Conservation (phyloP, 1,140 invertebrate species). For the Drosophila trapezifrons region DNA sequence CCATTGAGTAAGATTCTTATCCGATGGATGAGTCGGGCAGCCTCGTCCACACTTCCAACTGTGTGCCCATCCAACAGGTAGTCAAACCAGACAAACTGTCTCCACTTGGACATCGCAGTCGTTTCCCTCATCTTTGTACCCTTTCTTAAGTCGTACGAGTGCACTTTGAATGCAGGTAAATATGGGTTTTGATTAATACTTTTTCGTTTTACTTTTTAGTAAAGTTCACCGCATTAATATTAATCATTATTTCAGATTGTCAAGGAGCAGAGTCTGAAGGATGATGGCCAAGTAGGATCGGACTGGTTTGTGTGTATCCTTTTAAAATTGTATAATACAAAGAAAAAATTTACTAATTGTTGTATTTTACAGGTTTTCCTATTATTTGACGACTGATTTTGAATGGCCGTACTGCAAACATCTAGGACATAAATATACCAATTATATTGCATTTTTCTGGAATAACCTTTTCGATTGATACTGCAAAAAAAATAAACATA, state of each 20-base stretch:
- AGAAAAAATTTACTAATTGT: neutral
- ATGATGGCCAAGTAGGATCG: neutral
- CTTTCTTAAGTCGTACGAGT: neutral
- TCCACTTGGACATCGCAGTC: slow-evolving; percentile 24
- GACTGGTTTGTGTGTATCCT: neutral
- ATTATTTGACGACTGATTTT: no score
- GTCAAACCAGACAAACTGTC: slow-evolving; percentile 61
- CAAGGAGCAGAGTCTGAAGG: neutral
- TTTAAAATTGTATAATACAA: neutral
- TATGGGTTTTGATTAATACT: slow-evolving; percentile 21
- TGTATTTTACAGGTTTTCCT: neutral
- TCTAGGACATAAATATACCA: neutral
- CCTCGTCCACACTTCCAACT: slow-evolving; percentile 28
- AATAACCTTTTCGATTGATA: no score
- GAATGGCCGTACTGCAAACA: no score
- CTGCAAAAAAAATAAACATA: no score
- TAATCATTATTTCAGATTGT: slow-evolving; percentile 4
- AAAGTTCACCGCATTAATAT: slow-evolving; percentile 4
- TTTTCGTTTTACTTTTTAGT: slow-evolving; percentile 3
- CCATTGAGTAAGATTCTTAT: slow-evolving; percentile 59
- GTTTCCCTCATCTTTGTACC: neutral
- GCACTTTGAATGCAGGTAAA: slow-evolving; percentile 15
- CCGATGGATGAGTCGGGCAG: slow-evolving; percentile 41
- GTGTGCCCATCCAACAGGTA: slow-evolving; percentile 49
- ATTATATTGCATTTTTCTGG: no score